Conservation (phyloP, 1,140 invertebrate species). For the Epicauta chinensis region DNA sequence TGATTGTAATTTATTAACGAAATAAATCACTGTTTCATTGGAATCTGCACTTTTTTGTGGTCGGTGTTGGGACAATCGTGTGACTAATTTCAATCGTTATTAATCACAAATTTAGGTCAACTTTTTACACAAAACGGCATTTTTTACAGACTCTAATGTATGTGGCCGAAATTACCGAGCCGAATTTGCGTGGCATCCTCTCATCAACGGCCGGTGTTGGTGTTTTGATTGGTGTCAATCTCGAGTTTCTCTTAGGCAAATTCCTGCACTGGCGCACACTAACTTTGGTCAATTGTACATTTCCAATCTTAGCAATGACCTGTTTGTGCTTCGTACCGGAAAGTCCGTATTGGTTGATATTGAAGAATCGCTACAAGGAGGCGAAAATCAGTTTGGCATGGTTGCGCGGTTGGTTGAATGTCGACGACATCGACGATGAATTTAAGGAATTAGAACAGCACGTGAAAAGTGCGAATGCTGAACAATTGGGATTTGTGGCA, state of each 20-base stretch:
- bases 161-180: slow-evolving; percentile 70
- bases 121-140: not conserved
- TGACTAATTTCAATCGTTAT: not conserved
- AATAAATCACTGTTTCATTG: slow-evolving; percentile 3
- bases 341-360: slow-evolving; percentile 67
- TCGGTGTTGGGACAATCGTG: slow-evolving; percentile 1
- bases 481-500: not conserved
- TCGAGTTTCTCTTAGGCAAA: slow-evolving; percentile 61
- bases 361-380: slow-evolving; percentile 52
- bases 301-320: slow-evolving; percentile 57
- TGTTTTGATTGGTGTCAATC: slow-evolving; percentile 64
- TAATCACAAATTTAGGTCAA: no score
- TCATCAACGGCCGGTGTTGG: slow-evolving; percentile 63
- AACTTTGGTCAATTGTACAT: slow-evolving; percentile 56
- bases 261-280: slow-evolving; percentile 61
- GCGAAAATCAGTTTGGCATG: slow-evolving; percentile 52
- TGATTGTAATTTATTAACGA: not conserved
- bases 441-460: slow-evolving; percentile 43
- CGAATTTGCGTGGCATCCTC: slow-evolving; percentile 63
- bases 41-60: no score
- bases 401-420: slow-evolving; percentile 57
- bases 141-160: slow-evolving; percentile 61
- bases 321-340: slow-evolving; percentile 64
- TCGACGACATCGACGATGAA: slow-evolving; percentile 49
- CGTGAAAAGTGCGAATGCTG: not conserved